Evolutionary conservation across 2,113 vertebrate genomes (phyloP).

Genomic region (Hippopotamus amphibius): DNA sequence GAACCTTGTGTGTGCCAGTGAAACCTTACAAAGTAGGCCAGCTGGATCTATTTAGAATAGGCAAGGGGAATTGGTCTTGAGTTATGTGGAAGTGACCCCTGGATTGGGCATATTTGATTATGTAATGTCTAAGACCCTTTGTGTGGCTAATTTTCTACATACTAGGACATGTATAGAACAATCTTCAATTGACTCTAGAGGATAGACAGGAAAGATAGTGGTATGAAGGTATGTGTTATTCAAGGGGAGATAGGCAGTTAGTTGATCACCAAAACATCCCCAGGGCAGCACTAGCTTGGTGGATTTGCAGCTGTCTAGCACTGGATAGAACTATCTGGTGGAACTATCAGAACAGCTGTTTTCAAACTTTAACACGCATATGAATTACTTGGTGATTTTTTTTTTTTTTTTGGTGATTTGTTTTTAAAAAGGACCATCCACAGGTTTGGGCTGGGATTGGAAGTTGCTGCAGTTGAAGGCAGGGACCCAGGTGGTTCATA

Average conservation of each 20-base stretch:
- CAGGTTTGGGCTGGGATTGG: neutral
- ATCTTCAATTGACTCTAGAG: neutral
- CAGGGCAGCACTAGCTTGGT: neutral
- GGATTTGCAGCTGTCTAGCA: neutral
- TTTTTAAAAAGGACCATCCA: neutral
- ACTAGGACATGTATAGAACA: neutral
- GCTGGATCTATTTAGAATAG: neutral
- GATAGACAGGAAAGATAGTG: neutral
- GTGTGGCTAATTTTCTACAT: neutral
- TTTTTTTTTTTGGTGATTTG: neutral
- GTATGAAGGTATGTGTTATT: neutral
- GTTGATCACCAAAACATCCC: neutral
- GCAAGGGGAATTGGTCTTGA: neutral
- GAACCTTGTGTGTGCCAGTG: neutral
- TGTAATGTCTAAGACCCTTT: neutral
- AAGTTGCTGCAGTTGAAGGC: neutral
- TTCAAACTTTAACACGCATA: neutral
- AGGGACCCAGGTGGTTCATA: neutral
- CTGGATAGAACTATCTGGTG: neutral
- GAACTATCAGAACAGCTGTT: constrained; percentile 33
- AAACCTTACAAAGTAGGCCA: constrained; percentile 5
- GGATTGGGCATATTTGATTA: neutral
- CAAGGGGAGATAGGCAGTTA: neutral
- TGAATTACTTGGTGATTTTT: neutral
- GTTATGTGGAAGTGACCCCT: neutral